A percentile compares a stretch with the other conserved stretches of the same genome.
phyloP scores from a whole-genome alignment of 1,140 invertebrate genomes.

The Drosophila willistoni region DNA sequence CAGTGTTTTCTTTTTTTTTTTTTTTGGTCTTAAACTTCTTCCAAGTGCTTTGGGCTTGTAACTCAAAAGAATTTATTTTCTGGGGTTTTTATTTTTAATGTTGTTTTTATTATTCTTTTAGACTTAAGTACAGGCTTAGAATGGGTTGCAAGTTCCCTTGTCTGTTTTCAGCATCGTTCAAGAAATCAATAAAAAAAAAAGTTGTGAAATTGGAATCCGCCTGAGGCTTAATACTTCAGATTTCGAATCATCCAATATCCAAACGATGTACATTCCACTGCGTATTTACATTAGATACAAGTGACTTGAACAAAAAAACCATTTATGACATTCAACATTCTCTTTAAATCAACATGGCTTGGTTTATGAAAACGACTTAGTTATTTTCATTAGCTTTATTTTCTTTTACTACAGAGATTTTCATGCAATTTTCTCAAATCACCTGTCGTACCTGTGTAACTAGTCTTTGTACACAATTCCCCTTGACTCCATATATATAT shows the following conservation, averaged over 20 bases:
- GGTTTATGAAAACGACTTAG: not conserved
- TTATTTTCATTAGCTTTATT: not conserved
- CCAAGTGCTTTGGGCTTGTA: constrained; percentile 16
- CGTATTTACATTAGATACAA: too few relatives aligned
- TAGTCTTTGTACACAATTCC: not conserved
- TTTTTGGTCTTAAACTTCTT: not conserved
- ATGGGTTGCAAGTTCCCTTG: not conserved
- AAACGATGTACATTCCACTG: too few relatives aligned
- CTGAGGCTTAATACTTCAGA: too few relatives aligned
- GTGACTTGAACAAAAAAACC: too few relatives aligned
- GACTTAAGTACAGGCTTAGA: not conserved
- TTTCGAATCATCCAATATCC: too few relatives aligned
- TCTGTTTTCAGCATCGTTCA: too few relatives aligned
- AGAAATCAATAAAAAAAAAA: too few relatives aligned
- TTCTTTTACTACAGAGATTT: not conserved
- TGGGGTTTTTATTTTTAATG: constrained; percentile 25
- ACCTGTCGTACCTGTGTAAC: constrained; percentile 1
- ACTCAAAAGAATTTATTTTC: constrained; percentile 28
- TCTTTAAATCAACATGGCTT: too few relatives aligned
- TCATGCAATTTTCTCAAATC: not conserved
- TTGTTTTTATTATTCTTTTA: constrained; percentile 41
- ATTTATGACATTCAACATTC: too few relatives aligned
- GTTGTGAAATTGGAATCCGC: too few relatives aligned
- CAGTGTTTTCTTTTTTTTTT: constrained; percentile 30
- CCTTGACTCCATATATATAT: constrained; percentile 1